Base-by-base conservation (phyloP, 2,113 vertebrate species). In the Clinocottus analis region DNA sequence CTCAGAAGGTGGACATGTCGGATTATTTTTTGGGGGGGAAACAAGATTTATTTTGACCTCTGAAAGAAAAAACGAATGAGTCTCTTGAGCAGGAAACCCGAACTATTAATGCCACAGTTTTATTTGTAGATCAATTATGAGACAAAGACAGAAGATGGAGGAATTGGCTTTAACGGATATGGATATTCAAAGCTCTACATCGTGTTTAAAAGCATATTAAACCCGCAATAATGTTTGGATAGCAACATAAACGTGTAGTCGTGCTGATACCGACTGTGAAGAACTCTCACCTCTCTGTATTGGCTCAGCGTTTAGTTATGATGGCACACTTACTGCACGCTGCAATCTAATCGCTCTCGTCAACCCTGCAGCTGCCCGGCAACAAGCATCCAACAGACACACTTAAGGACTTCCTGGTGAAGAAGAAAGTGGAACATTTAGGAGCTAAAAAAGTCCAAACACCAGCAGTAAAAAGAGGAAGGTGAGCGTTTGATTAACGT, bases 21-120 rank as follows among this genome's bases (percentile, higher is more conserved):
- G 58, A 27, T 58, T 49, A 14, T 67, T 31, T 19, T 63, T 37
- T 43, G 43, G 41, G n/a, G 49, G 33, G 13, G 55, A 23, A 79
- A 74, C 1, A 9, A 56, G 41, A 43, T 43, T 49, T 2, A 47
- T 21, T n/a, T 35, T 56, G 19, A 53, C 45, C 47, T 63, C 41
- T 12, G 4, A 43, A 43, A 25, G 4, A 33, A 33, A 14, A 71
- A 62, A 11, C 21, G 13, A 68, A 39, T 47, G 14, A 5, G 9
- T 9, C 25, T 9, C 9, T 19, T 67, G 1, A 33, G 39, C n/a
- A 37, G 31, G 25, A 29, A 11, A 14, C 3, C 16, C 14, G n/a
- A 29, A 21, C 0, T 17, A 29, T 37, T 29, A 9, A 27, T 21
- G 2, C 17, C 5, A 19, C 2, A 12, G 33, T 60, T 51, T 37